Evolutionary conservation across 2,888 invertebrate species (phyloP), one percentile per base, ranked within the genome.

Genomic region (Ametastegia equiseti): DNA sequence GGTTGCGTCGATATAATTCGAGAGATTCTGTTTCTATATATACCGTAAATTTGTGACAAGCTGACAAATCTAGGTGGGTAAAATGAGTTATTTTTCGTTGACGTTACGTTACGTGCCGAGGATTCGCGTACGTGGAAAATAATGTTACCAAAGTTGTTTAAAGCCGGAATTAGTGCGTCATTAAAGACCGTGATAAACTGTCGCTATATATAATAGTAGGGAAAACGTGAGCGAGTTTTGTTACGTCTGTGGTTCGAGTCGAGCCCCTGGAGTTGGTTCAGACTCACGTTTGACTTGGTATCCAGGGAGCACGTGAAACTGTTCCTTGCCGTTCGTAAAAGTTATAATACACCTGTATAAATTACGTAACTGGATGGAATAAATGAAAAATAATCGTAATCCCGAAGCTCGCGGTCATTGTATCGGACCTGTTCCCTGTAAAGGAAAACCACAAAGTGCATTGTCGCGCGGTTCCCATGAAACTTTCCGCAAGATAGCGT

Each of bases 261-360:
- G 36, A 36, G 23, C 36, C 67, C 39, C 23, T 67, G 39, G 67
- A 67, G 19, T 19, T 67, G 3, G 67, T 67, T 67, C 67, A 11
- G 19, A 23, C 23, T 67, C 67, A 67, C 67, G 42, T 67, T 67
- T 67, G 39, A 67, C 67, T 67, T 23, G 39, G 19, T 19, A 42
- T 42, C 3, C 11, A 36, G 19, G 19, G 67, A 67, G 36, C 67
- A 19, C 19, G 67, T 67, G 67, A 39, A 11, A 67, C 11, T 23
- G 36, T 36, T 67, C 67, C 67, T 39, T n/a, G 36, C 23, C 4
- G 0, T 3, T n/a, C n/a, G 13, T 39, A 39, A 19, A 23, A 67
- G 67, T 67, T 67, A 2, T 19, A 67, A 11, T 23, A 67, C 36
- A 67, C 54, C 54, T 54, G 7, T n/a, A 19, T 42, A 19, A 36